A percentile compares a stretch with the other conserved stretches of the same genome.
phyloP scores from a whole-genome alignment of 2,797 vertebrate species.

The Lepilemur septentrionalis region DNA sequence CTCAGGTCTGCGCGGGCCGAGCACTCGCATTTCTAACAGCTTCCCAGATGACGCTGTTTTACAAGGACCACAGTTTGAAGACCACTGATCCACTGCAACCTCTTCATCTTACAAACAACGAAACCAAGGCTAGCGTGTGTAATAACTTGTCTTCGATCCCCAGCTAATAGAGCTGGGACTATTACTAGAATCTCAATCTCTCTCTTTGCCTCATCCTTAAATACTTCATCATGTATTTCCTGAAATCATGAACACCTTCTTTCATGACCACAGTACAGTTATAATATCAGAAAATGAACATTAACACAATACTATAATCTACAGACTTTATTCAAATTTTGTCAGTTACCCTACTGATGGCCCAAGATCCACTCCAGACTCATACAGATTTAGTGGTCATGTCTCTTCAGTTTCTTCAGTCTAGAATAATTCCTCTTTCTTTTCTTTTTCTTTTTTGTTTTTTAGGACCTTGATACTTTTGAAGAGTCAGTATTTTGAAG shows the following conservation, averaged over 20 bases:
- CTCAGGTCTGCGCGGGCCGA: no score
- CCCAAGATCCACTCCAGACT: not conserved
- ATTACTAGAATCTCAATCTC: not conserved
- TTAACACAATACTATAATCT: not conserved
- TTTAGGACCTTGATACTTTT: not conserved
- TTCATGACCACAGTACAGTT: not conserved
- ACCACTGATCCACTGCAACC: not conserved
- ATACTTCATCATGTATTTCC: not conserved
- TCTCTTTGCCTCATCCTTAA: not conserved
- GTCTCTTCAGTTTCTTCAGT: not conserved
- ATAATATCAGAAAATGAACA: not conserved
- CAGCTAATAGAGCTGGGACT: not conserved
- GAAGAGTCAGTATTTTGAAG: not conserved
- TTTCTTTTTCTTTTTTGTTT: not conserved
- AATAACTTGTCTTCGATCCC: not conserved
- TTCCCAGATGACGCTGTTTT: not conserved
- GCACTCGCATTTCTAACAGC: not conserved
- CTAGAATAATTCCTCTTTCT: not conserved
- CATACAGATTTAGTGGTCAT: not conserved
- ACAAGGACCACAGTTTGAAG: not conserved
- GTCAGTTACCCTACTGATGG: not conserved
- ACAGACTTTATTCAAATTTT: not conserved
- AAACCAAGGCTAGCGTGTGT: not conserved
- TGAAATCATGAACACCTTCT: not conserved
- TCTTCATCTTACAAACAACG: not conserved